These are phyloP conservation scores for Hydriomena furcata DNA, from an alignment of 2,888 invertebrate species.

Conservation along the genomic window DNA sequence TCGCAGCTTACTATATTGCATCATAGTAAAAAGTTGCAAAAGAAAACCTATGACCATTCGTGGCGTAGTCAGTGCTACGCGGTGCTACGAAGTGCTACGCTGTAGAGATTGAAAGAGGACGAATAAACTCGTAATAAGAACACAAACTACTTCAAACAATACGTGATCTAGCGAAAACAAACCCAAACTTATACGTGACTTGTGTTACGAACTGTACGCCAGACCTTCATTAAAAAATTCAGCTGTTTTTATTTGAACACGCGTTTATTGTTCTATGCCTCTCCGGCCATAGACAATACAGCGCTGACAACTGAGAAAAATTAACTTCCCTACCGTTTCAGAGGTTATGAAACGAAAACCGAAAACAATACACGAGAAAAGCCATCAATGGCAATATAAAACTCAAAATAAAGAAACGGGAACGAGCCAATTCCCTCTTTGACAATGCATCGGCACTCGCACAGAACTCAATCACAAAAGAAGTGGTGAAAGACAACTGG, in stretches of 20 bases:
- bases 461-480: constrained; percentile 74
- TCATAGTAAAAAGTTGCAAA: not conserved
- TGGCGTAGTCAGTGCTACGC: constrained; percentile 24
- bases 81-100: constrained; percentile 24
- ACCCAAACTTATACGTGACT: constrained; percentile 5
- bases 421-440: constrained; percentile 58
- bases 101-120: constrained; percentile 14
- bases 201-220: not conserved
- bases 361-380: constrained; percentile 37
- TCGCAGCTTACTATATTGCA: no score
- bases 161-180: not conserved
- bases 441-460: constrained; percentile 57
- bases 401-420: constrained; percentile 65
- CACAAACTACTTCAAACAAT: not conserved
- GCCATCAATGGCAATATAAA: constrained; percentile 47
- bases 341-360: constrained; percentile 40
- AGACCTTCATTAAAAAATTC: constrained; percentile 47
- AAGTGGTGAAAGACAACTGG: constrained; percentile 79
- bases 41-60: not conserved
- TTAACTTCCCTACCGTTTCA: constrained; percentile 33
- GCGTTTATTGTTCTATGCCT: constrained; percentile 38
- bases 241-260: constrained; percentile 39
- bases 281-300: constrained; percentile 37
- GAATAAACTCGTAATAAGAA: not conserved
- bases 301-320: constrained; percentile 42